Base-by-base conservation (phyloP, 2,113 vertebrate genomes). In the Odocoileus hemionus region DNA sequence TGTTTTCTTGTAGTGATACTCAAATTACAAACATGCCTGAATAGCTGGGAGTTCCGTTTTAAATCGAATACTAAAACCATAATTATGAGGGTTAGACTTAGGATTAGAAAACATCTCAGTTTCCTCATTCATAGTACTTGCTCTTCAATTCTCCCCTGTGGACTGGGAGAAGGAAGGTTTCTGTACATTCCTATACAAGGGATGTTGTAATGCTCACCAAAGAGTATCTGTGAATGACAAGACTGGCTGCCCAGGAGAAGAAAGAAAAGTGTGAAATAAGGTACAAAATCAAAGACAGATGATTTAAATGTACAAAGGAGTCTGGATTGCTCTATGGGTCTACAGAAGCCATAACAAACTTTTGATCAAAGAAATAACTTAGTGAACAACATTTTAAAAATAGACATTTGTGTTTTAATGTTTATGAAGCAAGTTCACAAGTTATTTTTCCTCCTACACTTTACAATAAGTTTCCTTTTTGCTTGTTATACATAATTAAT, bases 1-100 rank as follows among this genome's bases (percentile, higher is more conserved):
- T 67, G 19, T 57, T 96, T 96, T 94, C 87, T 80, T 79, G 47
- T 17, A 89, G 83, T 87, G 92, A 86, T 45, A 94, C 80, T 96
- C 60, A 60, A 89, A 90, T 95, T 86, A 76, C 1, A 55, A 92
- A 54, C 84, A 57, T 78, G 30, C 6, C n/a, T 82, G 85, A 54
- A 74, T 17, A 47, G 15, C 67, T 89, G 28, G 47, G 28, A 95
- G 94, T 91, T 96, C 36, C 33, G 88, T 54, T 94, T 94, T 83
- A 92, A 93, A 92, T 43, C 36, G 95, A 74, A 82, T 50, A 82
- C 13, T 47, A 45, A 97, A 96, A 36, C 19, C 12, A 45, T 50
- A 74, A 67, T 89, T 50, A 45, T 94, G 83, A 97, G 58, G 70
- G 82, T 7, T 64, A 86, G 70, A 91, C 5, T 74, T 23, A 64